These are phyloP conservation scores for Electrona antarctica DNA, from an alignment of 2,113 vertebrate species.

Conservation along the genomic window DNA sequence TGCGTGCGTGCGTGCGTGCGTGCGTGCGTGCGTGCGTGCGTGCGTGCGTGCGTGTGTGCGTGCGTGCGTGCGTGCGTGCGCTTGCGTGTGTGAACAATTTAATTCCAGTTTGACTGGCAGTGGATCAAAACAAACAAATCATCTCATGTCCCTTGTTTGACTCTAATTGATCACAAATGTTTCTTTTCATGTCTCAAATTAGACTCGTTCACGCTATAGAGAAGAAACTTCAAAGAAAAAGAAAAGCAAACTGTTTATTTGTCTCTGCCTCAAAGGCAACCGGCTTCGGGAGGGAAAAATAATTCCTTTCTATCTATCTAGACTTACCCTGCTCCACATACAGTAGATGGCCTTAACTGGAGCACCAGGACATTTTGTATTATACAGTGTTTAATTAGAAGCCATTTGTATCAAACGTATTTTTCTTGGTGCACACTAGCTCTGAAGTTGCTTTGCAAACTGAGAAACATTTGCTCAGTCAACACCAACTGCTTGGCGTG, in stretches of 20 bases:
- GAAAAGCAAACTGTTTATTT: conserved; percentile 64
- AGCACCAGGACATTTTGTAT: conserved; percentile 37
- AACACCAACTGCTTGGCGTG: conserved; percentile 46
- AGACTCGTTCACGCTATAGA: conserved; percentile 48
- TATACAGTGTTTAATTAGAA: conserved; percentile 68
- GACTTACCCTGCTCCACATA: conserved; percentile 43
- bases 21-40: no score
- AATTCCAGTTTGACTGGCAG: conserved; percentile 20
- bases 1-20: no score
- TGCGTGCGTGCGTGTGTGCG: no score
- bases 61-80: no score
- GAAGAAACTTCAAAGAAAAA: conserved; percentile 72
- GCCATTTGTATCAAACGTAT: conserved; percentile 68
- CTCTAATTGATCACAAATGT: conserved; percentile 54
- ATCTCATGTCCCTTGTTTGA: conserved; percentile 23
- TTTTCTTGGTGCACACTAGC: conserved; percentile 42
- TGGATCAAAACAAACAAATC: neutral
- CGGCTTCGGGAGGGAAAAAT: conserved; percentile 49
- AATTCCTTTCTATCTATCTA: conserved; percentile 61
- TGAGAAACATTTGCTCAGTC: conserved; percentile 51
- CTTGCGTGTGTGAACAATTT: no score
- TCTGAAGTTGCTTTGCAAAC: conserved; percentile 60
- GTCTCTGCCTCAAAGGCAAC: conserved; percentile 65
- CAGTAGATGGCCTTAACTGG: conserved; percentile 50
- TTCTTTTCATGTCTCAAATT: conserved; percentile 67